Evolutionary conservation across 2,888 invertebrate genomes (phyloP), one percentile per base, ranked within the genome.

Genomic region (Platycheirus albimanus): DNA sequence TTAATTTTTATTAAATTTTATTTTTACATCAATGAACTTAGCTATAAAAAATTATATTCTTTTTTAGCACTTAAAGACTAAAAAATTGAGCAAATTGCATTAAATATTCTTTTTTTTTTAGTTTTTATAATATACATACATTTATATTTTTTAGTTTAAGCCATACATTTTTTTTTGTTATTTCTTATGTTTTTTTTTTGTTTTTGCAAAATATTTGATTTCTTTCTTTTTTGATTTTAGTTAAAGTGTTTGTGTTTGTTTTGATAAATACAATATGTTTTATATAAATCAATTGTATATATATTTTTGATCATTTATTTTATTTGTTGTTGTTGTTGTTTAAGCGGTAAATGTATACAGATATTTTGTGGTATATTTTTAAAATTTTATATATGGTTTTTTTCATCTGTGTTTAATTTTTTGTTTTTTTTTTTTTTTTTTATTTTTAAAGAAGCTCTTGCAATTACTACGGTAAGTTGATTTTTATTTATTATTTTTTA

Each of bases 341-440:
- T 72, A 51, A 77, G 77, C 83, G 43, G 52, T 70, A 77, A n/a
- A 70, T 84, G 85, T 84, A 78, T 84, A 85, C 78, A 72, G 78
- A 71, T 76, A 78, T 67, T 47, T 54, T 71, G 52, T 83, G 78
- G 70, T 85, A 78, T 75, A 75, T 81, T 85, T 81, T 72, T 56
- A 56, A 49, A 71, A 63, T 56, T 71, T 49, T 20, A 52, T 66
- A 56, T 61, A 41, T 51, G 66, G 24, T 51, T 49, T 41, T 47
- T 54, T 38, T 20, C 2, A 28, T 64, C 47, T 45, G 41, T 70
- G 20, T 45, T 47, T n/a, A n/a, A n/a, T n/a, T n/a, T n/a, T n/a
- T n/a, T n/a, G n/a, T n/a, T n/a, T n/a, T n/a, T n/a, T n/a, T n/a
- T n/a, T n/a, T 67, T 70, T 72, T 15, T 54, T 41, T 11, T 41